A percentile compares a stretch with the other conserved stretches of the same genome.
These are phyloP conservation scores for Aromia moschata DNA, from an alignment of 2,888 invertebrate genomes.

Conservation along the genomic window DNA sequence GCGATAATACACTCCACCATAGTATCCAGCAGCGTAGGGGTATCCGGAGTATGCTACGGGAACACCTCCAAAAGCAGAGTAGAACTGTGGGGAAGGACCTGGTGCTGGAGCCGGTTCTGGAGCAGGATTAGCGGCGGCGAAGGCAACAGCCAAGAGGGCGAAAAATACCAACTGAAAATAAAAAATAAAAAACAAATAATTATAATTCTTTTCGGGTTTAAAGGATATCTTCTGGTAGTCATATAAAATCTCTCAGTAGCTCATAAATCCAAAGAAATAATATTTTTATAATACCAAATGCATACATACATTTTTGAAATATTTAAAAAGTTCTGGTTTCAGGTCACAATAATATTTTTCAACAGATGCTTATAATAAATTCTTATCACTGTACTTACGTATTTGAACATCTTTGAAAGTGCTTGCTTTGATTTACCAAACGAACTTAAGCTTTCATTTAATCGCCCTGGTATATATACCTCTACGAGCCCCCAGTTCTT, in stretches of 20 bases:
- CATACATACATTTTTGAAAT: no score
- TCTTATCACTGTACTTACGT: background rate
- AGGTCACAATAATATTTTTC: background rate
- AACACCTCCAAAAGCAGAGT: background rate
- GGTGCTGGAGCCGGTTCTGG: constrained; percentile 12
- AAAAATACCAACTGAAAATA: constrained; percentile 16
- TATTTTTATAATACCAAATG: no score
- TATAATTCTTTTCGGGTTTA: no score
- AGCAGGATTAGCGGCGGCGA: constrained; percentile 5
- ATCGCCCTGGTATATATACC: background rate
- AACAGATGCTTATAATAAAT: no score
- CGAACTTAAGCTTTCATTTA: background rate
- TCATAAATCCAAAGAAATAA: no score
- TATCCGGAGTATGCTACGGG: background rate
- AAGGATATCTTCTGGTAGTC: no score
- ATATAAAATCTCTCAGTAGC: no score
- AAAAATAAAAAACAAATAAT: background rate
- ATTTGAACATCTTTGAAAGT: background rate
- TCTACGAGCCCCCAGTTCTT: background rate
- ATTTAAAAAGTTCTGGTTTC: background rate
- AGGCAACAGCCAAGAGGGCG: constrained; percentile 23
- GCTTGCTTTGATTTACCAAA: background rate
- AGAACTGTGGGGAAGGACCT: constrained; percentile 1
- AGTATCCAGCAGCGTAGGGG: background rate
- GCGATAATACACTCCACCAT: background rate